A percentile compares a stretch with the other conserved stretches of the same genome.
Evolutionary conservation across 2,113 vertebrate species (phyloP).

Genomic region (Urocolius indicus): DNA sequence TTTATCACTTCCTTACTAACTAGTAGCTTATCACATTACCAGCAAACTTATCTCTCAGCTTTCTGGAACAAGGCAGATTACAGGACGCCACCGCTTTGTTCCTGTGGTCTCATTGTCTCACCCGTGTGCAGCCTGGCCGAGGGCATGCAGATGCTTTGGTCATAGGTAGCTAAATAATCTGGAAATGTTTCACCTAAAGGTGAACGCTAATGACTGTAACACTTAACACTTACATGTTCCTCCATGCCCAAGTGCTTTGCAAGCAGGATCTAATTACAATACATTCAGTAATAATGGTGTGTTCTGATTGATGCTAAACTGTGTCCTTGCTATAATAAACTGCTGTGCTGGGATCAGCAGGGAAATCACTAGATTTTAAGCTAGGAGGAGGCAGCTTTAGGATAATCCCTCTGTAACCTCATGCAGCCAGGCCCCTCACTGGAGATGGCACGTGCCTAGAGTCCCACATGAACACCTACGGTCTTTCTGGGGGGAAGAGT

Average conservation of each 20-base stretch:
- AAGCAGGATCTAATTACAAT: not conserved
- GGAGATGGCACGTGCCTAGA: not conserved
- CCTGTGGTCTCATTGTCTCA: not conserved
- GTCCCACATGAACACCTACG: not conserved
- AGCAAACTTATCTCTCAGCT: not conserved
- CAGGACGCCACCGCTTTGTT: not conserved
- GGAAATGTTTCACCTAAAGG: not conserved
- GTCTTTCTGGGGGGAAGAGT: not conserved
- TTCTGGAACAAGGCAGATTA: not conserved
- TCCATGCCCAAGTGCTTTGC: not conserved
- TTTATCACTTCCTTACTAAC: not conserved
- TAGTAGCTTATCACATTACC: not conserved
- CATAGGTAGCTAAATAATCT: not conserved
- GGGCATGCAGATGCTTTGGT: not conserved
- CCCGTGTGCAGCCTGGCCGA: rapidly evolving
- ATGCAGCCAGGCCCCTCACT: not conserved
- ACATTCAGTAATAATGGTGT: not conserved
- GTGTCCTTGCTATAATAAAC: not conserved
- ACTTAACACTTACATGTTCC: not conserved
- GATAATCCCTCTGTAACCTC: not conserved
- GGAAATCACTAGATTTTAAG: not conserved
- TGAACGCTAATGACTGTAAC: not conserved
- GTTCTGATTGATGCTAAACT: not conserved
- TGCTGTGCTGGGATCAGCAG: not conserved
- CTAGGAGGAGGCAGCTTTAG: not conserved